Conservation (phyloP, 2,888 invertebrate species). For the Ectemnius lituratus region DNA sequence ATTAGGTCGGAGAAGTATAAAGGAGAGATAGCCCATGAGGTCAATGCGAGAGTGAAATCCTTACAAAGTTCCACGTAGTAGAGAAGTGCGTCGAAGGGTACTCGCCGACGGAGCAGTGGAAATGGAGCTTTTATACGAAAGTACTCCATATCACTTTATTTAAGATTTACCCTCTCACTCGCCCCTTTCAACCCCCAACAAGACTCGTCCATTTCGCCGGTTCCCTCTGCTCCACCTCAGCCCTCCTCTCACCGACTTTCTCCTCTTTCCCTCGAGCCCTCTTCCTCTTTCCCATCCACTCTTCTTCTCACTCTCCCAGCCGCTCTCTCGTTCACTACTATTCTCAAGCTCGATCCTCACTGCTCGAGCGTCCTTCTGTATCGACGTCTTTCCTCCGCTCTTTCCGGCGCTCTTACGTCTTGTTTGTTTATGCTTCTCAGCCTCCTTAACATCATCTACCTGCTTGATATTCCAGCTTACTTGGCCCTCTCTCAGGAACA, state of each 20-base stretch:
- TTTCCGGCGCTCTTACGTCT: constrained; percentile 47
- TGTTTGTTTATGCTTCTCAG: constrained; percentile 63
- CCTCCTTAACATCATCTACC: constrained; percentile 63
- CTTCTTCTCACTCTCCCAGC: constrained; percentile 46
- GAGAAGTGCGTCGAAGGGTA: constrained; percentile 59
- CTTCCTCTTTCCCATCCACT: not conserved
- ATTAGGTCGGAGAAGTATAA: constrained; percentile 29
- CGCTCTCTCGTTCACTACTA: constrained; percentile 59
- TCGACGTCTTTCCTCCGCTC: constrained; percentile 57
- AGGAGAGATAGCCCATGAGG: constrained; percentile 42
- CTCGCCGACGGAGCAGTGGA: constrained; percentile 72
- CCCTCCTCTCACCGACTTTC: constrained; percentile 39
- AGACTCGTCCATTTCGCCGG: constrained; percentile 77
- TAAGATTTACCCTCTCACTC: constrained; percentile 78
- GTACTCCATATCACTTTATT: constrained; percentile 78
- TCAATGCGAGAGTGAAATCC: constrained; percentile 55
- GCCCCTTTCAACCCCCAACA: constrained; percentile 77
- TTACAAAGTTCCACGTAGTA: constrained; percentile 55
- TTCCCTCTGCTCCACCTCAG: constrained; percentile 55
- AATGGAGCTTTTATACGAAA: constrained; percentile 78
- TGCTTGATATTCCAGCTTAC: constrained; percentile 51
- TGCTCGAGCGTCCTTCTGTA: constrained; percentile 64
- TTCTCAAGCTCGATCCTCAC: constrained; percentile 71
- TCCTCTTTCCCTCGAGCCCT: constrained; percentile 1
- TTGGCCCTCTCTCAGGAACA: constrained; percentile 16